Base-by-base conservation (phyloP, 2,888 invertebrate genomes). In the Anaspis maculata region DNA sequence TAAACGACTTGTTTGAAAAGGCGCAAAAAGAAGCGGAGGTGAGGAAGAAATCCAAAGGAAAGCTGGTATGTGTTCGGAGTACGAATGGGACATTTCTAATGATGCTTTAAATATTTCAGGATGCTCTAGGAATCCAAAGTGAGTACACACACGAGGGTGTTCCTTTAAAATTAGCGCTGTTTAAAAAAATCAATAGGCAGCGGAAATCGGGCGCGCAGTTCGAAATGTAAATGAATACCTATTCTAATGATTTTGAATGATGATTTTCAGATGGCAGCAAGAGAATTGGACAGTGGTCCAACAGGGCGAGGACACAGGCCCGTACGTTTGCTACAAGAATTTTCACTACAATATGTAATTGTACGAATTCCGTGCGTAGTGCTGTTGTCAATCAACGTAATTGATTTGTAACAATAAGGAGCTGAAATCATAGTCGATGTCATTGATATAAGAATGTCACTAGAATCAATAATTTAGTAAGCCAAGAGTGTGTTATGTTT, bases 281-380 rank as follows among this genome's bases (percentile, higher is more conserved):
- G 51, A 54, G 59, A 45, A 62, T 66, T 45, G 65, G 64, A 19
- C 60, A 59, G 25, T 66, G 63, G 60, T 62, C 62, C 12, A 62
- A 54, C 46, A 54, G 64, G 43, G 66, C 65, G 36, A 53, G 59
- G 30, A 57, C 62, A 25, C 61, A 63, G 21, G 64, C 65, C 15
- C 53, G 64, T 29, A 59, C 62, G n/a, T 61, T 66, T 40, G 65
- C 64, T 27, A 52, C 62, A 26, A 54, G 64, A 40, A 56, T 66
- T 31, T 62, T 66, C 49, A 65, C 66, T 31, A 64, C 64, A 41
- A 64, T 66, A 46, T 66, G 66, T 42, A 64, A 66, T 48, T 66
- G 66, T 51, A 65, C 66, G 38, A 64, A 61, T 50, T 53, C 62
- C 32, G 60, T 66, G 35, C 61, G 62, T 46, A 65, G 57, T 40